A percentile compares a stretch with the other conserved stretches of the same genome.
phyloP scores from a whole-genome alignment of 2,113 vertebrate species.

The Paradisaea rubra region DNA sequence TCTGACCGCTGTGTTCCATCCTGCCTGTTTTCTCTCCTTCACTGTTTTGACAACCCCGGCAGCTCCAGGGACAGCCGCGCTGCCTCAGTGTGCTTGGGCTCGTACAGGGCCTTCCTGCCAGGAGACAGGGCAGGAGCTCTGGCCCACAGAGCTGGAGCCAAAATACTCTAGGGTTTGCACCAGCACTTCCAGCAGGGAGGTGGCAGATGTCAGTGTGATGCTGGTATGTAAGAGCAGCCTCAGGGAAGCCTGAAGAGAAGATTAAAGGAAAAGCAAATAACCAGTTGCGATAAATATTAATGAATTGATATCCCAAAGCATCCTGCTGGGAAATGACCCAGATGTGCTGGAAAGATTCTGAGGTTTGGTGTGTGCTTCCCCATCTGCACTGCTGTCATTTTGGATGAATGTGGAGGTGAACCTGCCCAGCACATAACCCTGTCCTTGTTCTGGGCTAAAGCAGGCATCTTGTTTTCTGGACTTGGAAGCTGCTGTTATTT shows the following conservation, averaged over 20 bases:
- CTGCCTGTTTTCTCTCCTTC: not conserved
- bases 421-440: not conserved
- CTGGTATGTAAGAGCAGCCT: not conserved
- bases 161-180: not conserved
- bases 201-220: not conserved
- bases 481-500: not conserved
- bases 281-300: not conserved
- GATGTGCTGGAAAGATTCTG: not conserved
- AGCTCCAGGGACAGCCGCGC: accelerated
- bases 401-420: not conserved
- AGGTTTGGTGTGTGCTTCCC: not conserved
- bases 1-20: not conserved
- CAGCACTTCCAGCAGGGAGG: not conserved
- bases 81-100: not conserved
- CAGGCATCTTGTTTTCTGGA: not conserved
- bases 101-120: accelerated
- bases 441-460: not conserved
- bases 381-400: accelerated
- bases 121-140: not conserved
- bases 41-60: not conserved
- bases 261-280: not conserved
- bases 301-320: not conserved
- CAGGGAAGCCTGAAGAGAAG: not conserved
- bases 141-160: not conserved
- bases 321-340: not conserved